Evolutionary conservation across 2,888 invertebrate species (phyloP).

Genomic region (Cyclophora albipunctata): DNA sequence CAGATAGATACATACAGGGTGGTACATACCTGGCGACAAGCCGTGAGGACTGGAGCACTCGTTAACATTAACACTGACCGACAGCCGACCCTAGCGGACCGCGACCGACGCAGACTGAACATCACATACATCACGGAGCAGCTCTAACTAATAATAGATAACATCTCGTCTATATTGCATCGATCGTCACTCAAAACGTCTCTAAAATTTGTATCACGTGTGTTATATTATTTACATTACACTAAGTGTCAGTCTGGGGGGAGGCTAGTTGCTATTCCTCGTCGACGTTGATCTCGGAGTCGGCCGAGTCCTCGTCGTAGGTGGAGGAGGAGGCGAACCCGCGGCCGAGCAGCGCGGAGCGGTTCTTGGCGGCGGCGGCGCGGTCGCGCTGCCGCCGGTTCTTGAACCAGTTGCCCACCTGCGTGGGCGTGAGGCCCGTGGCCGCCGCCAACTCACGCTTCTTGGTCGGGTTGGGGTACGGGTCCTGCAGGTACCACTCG

Average conservation of each 20-base stretch:
- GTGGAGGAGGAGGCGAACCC: constrained; percentile 71
- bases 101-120: constrained; percentile 48
- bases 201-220: constrained; percentile 27
- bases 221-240: constrained; percentile 31
- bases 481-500: constrained; percentile 99
- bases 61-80: constrained; percentile 47
- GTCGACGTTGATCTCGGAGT: constrained; percentile 72
- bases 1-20: no score
- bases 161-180: constrained; percentile 52
- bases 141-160: constrained; percentile 50
- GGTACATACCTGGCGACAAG: constrained; percentile 60
- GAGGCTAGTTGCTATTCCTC: constrained; percentile 49
- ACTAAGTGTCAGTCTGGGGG: constrained; percentile 38
- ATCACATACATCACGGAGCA: constrained; percentile 55
- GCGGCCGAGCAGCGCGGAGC: constrained; percentile 79
- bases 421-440: constrained; percentile 96
- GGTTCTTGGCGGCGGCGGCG: constrained; percentile 97
- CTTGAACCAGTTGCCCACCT: constrained; percentile 98
- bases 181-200: constrained; percentile 43
- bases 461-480: constrained; percentile 97
- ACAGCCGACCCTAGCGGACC: constrained; percentile 43
- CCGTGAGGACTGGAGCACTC: constrained; percentile 51
- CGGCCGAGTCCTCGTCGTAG: constrained; percentile 69
- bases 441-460: constrained; percentile 96
- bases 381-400: constrained; percentile 97